phyloP scores from a whole-genome alignment of 2,113 vertebrate species.

The Larimichthys polyactis region DNA sequence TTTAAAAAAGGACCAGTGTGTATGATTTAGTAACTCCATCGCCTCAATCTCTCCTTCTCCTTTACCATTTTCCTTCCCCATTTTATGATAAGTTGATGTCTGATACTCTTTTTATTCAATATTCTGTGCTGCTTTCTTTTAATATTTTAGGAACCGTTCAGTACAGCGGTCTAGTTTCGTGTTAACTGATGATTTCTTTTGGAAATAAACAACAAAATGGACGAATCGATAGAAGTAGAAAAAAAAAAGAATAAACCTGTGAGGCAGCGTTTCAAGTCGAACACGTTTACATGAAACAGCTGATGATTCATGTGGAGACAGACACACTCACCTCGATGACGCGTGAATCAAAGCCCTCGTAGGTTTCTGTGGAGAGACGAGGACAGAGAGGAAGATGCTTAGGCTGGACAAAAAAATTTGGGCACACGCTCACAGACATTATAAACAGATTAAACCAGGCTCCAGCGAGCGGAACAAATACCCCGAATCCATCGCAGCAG shows the following conservation, averaged over 20 bases:
- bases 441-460: constrained; percentile 48
- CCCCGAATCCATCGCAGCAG: constrained; percentile 51
- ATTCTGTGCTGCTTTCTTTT: not conserved
- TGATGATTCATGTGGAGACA: not conserved
- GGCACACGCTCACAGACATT: not conserved
- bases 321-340: constrained; percentile 91
- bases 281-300: not conserved
- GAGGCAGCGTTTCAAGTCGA: too few relatives aligned
- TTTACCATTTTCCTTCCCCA: too few relatives aligned
- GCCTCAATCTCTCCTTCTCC: too few relatives aligned
- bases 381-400: constrained; percentile 51
- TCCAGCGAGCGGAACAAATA: constrained; percentile 48
- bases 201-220: not conserved
- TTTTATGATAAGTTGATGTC: not conserved
- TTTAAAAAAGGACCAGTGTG: too few relatives aligned
- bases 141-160: not conserved
- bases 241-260: not conserved
- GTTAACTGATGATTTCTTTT: not conserved
- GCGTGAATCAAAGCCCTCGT: constrained; percentile 91
- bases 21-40: too few relatives aligned
- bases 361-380: constrained; percentile 88
- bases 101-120: not conserved
- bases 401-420: not conserved
- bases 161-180: not conserved
- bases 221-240: not conserved